Evolutionary conservation across 2,888 invertebrate genomes (phyloP).

Genomic region (Drosophila dives): DNA sequence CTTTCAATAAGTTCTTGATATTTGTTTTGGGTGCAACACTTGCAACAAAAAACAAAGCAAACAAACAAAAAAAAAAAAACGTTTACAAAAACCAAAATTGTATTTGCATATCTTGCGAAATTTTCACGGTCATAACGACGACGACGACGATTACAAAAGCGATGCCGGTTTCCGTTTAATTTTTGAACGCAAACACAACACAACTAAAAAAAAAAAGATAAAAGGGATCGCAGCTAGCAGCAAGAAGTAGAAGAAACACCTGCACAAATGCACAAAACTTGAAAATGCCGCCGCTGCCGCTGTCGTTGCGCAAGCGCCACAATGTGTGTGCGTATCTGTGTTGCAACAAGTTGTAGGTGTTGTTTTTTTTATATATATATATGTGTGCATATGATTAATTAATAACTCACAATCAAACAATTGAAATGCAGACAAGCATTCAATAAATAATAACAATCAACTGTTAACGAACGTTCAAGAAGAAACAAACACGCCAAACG

Average conservation of each 20-base stretch:
- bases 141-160: slow-evolving; percentile 18
- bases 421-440: slow-evolving; percentile 1
- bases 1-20: slow-evolving; percentile 36
- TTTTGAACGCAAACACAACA: neutral
- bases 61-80: slow-evolving; percentile 1
- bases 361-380: slow-evolving; percentile 10
- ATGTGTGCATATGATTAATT: neutral
- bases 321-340: slow-evolving; percentile 9
- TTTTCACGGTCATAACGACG: slow-evolving; percentile 26
- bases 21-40: slow-evolving; percentile 25
- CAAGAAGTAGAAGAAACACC: slow-evolving; percentile 31
- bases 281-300: slow-evolving; percentile 30
- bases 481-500: neutral
- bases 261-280: slow-evolving; percentile 43
- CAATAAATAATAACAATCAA: slow-evolving; percentile 13
- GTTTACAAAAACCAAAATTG: slow-evolving; percentile 1
- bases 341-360: slow-evolving; percentile 21
- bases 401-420: slow-evolving; percentile 11
- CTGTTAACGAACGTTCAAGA: neutral
- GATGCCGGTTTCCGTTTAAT: slow-evolving; percentile 31
- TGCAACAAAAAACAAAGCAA: slow-evolving; percentile 14
- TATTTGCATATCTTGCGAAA: slow-evolving; percentile 27
- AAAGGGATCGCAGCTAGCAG: slow-evolving; percentile 22
- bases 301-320: slow-evolving; percentile 34
- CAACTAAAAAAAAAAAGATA: slow-evolving; percentile 12